Evolutionary conservation across 37 sponge, comb jelly and placozoan species (phyloP), one percentile per base, ranked within the genome.

Genomic region (Corticium candelabrum): DNA sequence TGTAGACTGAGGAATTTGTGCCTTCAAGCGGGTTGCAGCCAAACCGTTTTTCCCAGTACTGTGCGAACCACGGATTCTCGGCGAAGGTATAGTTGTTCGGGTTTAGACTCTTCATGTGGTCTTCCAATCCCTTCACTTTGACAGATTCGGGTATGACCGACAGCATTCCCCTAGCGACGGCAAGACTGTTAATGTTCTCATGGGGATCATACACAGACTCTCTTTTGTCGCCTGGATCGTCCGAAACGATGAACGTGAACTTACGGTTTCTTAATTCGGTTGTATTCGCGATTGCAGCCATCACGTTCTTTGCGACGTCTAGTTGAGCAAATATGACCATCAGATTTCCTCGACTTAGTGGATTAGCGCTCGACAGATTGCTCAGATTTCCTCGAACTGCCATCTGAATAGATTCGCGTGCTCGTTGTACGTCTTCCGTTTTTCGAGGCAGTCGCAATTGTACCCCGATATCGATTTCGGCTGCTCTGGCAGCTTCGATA

Each of bases 171-270:
- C 41, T 37, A 3, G 78, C 81, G 0, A 83, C 68, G 0, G 7
- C 69, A n/a, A n/a, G n/a, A n/a, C n/a, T n/a, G n/a, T n/a, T n/a
- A n/a, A n/a, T n/a, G n/a, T n/a, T n/a, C n/a, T n/a, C n/a, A n/a
- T n/a, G n/a, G n/a, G n/a, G n/a, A n/a, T n/a, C n/a, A n/a, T n/a
- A n/a, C n/a, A n/a, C n/a, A n/a, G 62, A 29, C 15, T 37, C 38
- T 15, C 85, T 40, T 0, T 29, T 11, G 37, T 75, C 90, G 2
- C 86, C 86, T 93, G 93, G 91, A 0, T 81, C 83, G 73, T 95
- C 96, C 40, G 90, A 89, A 0, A 86, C 96, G 27, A 95, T 89
- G 85, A 86, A 94, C 15, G 77, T 75, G 40, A 94, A 90, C 2
- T 74, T 50, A 15, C 67, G 35, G 56, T 75, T 77, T 0, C 21